Conservation (phyloP, 2,797 vertebrate species). For the Decapterus maruadsi region DNA sequence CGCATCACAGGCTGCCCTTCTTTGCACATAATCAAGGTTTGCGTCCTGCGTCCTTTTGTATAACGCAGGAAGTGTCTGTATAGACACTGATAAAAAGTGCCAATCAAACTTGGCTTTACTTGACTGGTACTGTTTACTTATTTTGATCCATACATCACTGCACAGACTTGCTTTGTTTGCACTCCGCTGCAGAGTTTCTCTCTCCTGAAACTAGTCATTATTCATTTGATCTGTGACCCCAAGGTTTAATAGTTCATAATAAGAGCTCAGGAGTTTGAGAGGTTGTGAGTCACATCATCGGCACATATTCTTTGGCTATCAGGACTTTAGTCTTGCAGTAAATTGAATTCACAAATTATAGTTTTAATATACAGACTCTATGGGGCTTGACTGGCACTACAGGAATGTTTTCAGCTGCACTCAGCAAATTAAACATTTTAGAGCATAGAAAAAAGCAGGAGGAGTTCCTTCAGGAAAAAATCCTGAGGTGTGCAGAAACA, state of each 20-base stretch:
- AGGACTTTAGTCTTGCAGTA: slow-evolving; percentile 12
- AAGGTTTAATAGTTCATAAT: slow-evolving; percentile 13
- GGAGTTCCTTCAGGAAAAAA: slow-evolving; percentile 16
- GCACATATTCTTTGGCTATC: slow-evolving; percentile 28
- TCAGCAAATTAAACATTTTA: slow-evolving; percentile 15
- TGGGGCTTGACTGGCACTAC: not conserved
- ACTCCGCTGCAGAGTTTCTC: not conserved
- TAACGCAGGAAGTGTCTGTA: not conserved
- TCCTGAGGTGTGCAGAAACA: not conserved
- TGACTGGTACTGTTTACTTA: not conserved
- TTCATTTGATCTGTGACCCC: slow-evolving; percentile 11
- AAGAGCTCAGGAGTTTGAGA: slow-evolving; percentile 8
- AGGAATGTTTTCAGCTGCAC: slow-evolving; percentile 7
- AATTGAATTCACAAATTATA: slow-evolving; percentile 30
- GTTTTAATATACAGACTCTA: slow-evolving; percentile 17
- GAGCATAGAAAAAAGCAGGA: slow-evolving; percentile 3
- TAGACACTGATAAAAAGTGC: not conserved
- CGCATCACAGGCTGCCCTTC: slow-evolving; percentile 20
- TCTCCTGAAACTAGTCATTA: slow-evolving; percentile 22
- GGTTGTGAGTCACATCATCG: slow-evolving; percentile 20
- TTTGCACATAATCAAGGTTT: not conserved
- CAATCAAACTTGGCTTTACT: too few species aligned
- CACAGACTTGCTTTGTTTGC: not conserved
- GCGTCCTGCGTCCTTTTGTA: slow-evolving; percentile 22
- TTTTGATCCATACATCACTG: slow-evolving; percentile 5